These are phyloP conservation scores for Chloropsis hardwickii DNA, from an alignment of 2,113 vertebrate genomes.

Conservation along the genomic window DNA sequence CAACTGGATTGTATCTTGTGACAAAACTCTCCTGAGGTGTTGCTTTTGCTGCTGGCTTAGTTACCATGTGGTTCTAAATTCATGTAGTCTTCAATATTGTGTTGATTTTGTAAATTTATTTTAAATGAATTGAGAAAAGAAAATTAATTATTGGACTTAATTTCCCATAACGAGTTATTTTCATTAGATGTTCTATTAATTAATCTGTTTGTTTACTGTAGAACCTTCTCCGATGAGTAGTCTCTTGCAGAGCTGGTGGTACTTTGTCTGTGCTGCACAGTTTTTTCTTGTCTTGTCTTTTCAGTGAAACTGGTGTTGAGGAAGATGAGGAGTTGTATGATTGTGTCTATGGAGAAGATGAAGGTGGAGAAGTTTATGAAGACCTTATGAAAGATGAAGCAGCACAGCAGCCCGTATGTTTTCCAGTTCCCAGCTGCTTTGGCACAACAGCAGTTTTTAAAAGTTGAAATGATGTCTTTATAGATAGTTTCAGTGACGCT, in stretches of 20 bases:
- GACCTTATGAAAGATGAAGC: constrained; percentile 95
- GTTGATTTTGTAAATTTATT: neutral
- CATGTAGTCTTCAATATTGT: neutral
- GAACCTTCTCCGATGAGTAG: neutral
- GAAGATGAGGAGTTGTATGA: constrained; percentile 93
- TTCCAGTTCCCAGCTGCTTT: neutral
- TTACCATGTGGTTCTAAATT: neutral
- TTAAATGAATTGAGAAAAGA: neutral
- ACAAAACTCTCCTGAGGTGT: neutral
- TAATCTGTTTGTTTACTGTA: neutral
- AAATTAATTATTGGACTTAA: neutral
- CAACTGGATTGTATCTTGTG: neutral
- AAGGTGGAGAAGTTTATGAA: constrained; percentile 95
- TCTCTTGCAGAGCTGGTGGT: neutral
- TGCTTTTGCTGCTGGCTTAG: neutral
- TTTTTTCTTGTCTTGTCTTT: neutral
- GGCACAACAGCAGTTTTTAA: neutral
- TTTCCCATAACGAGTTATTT: neutral
- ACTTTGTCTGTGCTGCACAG: neutral
- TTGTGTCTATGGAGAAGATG: constrained; percentile 95
- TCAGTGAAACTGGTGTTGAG: constrained; percentile 85
- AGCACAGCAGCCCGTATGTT: constrained; percentile 79
- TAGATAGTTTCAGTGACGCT: neutral
- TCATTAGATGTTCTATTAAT: neutral
- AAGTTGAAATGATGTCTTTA: neutral